Percentiles rank a stretch among this genome's conserved stretches.
These are phyloP conservation scores for Abrostola tripartita DNA, from an alignment of 2,888 invertebrate species.

Conservation along the genomic window DNA sequence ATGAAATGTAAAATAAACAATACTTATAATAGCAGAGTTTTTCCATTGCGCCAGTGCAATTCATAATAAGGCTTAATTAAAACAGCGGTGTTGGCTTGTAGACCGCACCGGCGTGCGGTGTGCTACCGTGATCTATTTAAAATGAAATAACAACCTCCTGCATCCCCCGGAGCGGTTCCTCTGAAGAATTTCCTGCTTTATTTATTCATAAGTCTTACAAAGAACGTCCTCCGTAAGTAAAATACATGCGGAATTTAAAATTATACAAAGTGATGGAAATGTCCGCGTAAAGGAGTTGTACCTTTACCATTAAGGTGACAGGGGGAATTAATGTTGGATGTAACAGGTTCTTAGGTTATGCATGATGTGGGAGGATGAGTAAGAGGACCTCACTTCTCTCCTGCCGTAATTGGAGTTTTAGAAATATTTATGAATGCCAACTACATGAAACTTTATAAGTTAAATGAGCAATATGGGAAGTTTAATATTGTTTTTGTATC, in stretches of 20 bases:
- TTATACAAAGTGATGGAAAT: slow-evolving; percentile 15
- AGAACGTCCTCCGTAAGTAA: slow-evolving; percentile 35
- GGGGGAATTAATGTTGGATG: slow-evolving; percentile 17
- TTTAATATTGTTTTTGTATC: no score
- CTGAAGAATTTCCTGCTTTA: slow-evolving; percentile 45
- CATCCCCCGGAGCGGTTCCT: slow-evolving; percentile 41
- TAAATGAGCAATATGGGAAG: slow-evolving; percentile 1
- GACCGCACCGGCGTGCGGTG: slow-evolving; percentile 18
- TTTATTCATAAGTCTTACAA: slow-evolving; percentile 55
- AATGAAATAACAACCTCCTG: slow-evolving; percentile 52
- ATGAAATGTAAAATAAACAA: slow-evolving; percentile 3
- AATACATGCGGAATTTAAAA: slow-evolving; percentile 33
- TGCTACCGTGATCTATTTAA: slow-evolving; percentile 53
- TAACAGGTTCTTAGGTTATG: slow-evolving; percentile 5
- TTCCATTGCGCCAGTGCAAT: slow-evolving; percentile 17
- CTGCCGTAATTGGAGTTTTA: no score
- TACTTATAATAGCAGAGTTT: slow-evolving; percentile 14
- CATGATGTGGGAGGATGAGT: no score
- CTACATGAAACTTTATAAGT: neutral
- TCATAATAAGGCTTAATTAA: slow-evolving; percentile 55
- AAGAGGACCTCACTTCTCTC: neutral
- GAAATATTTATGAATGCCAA: no score
- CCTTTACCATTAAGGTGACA: slow-evolving; percentile 25
- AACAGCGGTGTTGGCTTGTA: slow-evolving; percentile 47
- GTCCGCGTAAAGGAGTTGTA: slow-evolving; percentile 11